Evolutionary conservation across 2,797 vertebrate species (phyloP).

Genomic region (Gymnoscopelus braueri): DNA sequence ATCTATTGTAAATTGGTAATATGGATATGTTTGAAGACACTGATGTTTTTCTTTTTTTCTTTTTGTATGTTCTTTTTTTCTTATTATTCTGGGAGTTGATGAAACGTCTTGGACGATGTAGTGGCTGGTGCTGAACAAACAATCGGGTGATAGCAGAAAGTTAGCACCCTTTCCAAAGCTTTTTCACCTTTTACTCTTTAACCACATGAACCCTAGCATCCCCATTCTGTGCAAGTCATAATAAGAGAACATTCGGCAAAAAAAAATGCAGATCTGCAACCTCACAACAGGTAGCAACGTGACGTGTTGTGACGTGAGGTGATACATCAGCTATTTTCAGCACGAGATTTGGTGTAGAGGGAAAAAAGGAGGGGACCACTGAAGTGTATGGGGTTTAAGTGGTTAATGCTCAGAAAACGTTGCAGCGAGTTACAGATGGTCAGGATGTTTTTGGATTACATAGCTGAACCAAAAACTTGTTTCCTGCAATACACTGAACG

Average conservation of each 20-base stretch:
- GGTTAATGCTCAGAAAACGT: neutral
- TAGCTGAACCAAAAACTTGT: slow-evolving; percentile 70
- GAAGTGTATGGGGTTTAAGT: too few species aligned
- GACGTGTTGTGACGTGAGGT: too few species aligned
- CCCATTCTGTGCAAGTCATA: too few species aligned
- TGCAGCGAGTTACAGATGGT: slow-evolving; percentile 43
- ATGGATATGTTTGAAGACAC: slow-evolving; percentile 77
- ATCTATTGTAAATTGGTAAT: slow-evolving; percentile 61
- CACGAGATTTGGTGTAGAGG: too few species aligned
- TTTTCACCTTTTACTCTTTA: slow-evolving; percentile 2
- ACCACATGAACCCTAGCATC: too few species aligned
- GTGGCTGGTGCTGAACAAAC: slow-evolving; percentile 35
- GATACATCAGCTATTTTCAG: too few species aligned
- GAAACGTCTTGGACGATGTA: neutral
- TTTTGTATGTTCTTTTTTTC: slow-evolving; percentile 18
- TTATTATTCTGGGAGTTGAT: slow-evolving; percentile 60
- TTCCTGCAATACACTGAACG: slow-evolving; percentile 82
- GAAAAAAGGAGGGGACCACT: too few species aligned
- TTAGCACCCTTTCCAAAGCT: slow-evolving; percentile 17
- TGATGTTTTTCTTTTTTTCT: slow-evolving; percentile 70
- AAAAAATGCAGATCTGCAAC: too few species aligned
- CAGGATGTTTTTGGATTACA: slow-evolving; percentile 7
- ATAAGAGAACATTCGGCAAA: too few species aligned
- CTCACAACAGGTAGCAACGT: too few species aligned
- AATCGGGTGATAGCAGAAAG: neutral